Evolutionary conservation across 64 coral and sea anemone genomes (phyloP).

Genomic region (Montipora capricornis): DNA sequence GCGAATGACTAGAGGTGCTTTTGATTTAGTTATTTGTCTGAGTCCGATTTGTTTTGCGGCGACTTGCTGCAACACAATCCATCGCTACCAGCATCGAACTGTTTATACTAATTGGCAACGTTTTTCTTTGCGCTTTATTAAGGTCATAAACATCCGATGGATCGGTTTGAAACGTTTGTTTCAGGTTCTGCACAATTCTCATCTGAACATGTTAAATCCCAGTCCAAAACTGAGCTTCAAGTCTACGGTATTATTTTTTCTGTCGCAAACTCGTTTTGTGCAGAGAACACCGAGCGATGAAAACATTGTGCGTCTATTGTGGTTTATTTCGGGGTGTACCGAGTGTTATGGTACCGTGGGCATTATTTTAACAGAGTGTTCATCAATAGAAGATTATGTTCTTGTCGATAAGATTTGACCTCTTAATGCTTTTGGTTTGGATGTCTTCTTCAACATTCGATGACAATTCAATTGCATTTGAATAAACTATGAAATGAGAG

Average conservation of each 20-base stretch:
- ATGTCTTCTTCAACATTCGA: constrained; percentile 13
- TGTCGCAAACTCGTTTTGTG: neutral
- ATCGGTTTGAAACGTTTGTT: too few relatives aligned
- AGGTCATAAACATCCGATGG: neutral
- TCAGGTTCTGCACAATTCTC: neutral
- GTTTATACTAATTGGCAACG: neutral
- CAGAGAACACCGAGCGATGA: neutral
- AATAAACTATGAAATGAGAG: too few relatives aligned
- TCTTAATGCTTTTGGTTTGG: neutral
- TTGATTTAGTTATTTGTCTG: constrained; percentile 85
- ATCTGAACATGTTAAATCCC: neutral
- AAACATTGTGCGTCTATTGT: neutral
- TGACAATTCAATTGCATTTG: too few relatives aligned
- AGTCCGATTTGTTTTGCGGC: too few relatives aligned
- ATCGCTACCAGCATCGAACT: constrained; percentile 5
- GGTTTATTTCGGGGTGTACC: neutral
- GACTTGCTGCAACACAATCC: too few relatives aligned
- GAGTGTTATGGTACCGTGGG: neutral
- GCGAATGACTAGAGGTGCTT: constrained; percentile 96
- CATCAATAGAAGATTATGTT: neutral
- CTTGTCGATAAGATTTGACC: neutral
- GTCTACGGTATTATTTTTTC: neutral
- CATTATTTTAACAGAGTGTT: neutral
- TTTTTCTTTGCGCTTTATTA: neutral
- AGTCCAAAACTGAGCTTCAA: neutral